Evolutionary conservation across 2,113 vertebrate genomes (phyloP), one percentile per base, ranked within the genome.

Genomic region (Alligator sinensis): DNA sequence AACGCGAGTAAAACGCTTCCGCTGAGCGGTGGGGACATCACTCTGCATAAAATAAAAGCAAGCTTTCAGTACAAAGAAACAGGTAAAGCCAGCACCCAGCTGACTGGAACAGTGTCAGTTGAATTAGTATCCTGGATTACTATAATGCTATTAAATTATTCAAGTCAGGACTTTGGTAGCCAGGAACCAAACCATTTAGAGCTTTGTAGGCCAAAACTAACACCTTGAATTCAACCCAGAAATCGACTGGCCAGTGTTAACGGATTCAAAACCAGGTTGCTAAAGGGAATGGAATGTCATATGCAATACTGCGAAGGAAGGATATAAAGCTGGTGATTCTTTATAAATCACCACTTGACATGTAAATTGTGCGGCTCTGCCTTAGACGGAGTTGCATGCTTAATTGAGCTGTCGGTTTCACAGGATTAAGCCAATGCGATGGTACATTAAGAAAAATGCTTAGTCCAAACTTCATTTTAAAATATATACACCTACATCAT

Each of bases 1-100:
- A 88, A 99, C 99, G 4, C 99, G 97, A 2, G 99, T 99, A 93
- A 99, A 99, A 57, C 99, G 98, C 84, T 99, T 99, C 89, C 99
- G 98, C 98, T 99, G 99, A 1, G 99, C 99, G 0, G 99, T 99
- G 4, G 99, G 99, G 61, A 99, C 99, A 3, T 99, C 99, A 30
- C 99, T 99, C 99, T 99, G 95, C 17, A 91, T 86, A 27, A 11
- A 93, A 72, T 62, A 62, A 68, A 83, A 55, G 13, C 54, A 94
- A 72, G 59, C 63, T 4, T 80, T 63, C 62, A 75, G 83, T 84
- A 84, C 93, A 92, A 82, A 95, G 86, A 12, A 89, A 81, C 58
- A 91, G 57, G 80, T 57, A 94, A 58, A 93, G 70, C 47, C 93
- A 88, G 61, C 34, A 77, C 72, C 70, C 62, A 76, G 64, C 70